Percentiles rank a stretch among this genome's conserved stretches.
phyloP scores from a whole-genome alignment of 2,113 vertebrate genomes.

The Telmatochromis sp. region DNA sequence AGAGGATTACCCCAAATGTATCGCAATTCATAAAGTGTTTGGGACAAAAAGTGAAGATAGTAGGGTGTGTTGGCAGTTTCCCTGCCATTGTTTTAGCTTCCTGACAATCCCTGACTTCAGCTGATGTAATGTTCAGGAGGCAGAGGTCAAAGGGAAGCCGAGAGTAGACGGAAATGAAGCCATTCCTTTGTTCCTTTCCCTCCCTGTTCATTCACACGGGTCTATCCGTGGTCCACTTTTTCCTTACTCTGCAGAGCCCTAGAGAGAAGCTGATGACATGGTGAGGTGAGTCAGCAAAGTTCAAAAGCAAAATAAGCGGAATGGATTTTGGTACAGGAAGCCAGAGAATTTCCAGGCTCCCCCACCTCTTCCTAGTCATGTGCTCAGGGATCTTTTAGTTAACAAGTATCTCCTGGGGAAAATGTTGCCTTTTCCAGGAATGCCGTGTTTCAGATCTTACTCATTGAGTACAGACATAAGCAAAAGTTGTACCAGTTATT shows the following conservation, averaged over 20 bases:
- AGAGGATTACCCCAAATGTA: not conserved
- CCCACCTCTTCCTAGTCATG: slow-evolving; percentile 5
- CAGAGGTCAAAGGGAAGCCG: slow-evolving; percentile 54
- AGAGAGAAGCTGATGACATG: slow-evolving; percentile 14
- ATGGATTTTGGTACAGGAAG: slow-evolving; percentile 38
- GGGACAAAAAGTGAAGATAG: not conserved
- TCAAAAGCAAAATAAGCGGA: slow-evolving; percentile 15
- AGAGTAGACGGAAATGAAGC: slow-evolving; percentile 24
- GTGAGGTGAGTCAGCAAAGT: slow-evolving; percentile 63
- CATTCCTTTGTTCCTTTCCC: slow-evolving; percentile 11
- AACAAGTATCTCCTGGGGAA: not conserved
- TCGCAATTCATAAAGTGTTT: not conserved
- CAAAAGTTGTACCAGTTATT: not conserved
- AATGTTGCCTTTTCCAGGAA: not conserved
- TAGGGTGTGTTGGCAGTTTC: slow-evolving; percentile 46
- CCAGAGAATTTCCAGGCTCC: not conserved
- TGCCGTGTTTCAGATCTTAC: not conserved
- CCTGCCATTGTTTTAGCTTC: slow-evolving; percentile 71
- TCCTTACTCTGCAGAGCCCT: not conserved
- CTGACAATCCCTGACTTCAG: slow-evolving; percentile 28
- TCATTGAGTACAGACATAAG: not conserved
- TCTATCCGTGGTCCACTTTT: not conserved
- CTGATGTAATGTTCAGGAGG: slow-evolving; percentile 56
- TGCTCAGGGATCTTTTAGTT: not conserved
- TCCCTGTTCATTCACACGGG: slow-evolving; percentile 14